Evolutionary conservation across 1,140 invertebrate species (phyloP).

Genomic region (Heterodera schachtii): DNA sequence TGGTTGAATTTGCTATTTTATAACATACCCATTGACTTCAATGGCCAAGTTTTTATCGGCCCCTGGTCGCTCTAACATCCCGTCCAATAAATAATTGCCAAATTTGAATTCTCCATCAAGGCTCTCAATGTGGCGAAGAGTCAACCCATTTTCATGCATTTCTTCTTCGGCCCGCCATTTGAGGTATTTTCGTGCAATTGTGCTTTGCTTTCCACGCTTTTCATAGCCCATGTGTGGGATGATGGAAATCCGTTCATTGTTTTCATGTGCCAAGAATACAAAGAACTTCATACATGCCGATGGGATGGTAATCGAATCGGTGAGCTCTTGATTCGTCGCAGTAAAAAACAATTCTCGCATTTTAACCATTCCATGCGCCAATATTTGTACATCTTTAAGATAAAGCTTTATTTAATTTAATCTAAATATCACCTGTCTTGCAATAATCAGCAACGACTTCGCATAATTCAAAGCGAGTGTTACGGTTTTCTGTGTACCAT

Average conservation of each 20-base stretch:
- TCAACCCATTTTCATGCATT: neutral
- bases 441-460: neutral
- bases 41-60: neutral
- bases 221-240: neutral
- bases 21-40: neutral
- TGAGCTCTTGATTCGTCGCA: neutral
- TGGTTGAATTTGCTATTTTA: neutral
- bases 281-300: neutral
- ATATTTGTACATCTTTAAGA: neutral
- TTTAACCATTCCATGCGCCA: neutral
- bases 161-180: neutral
- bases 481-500: neutral
- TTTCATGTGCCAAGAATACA: accelerated
- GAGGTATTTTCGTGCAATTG: neutral
- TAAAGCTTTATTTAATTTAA: too few species aligned
- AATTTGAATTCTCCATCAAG: neutral
- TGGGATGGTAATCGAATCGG: neutral
- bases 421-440: too few species aligned
- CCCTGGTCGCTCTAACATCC: neutral
- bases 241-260: neutral
- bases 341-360: neutral
- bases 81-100: neutral
- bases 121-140: neutral
- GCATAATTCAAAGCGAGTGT: neutral
- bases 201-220: neutral